Evolutionary conservation across 2,888 invertebrate species (phyloP).

Genomic region (Tenthredo scrophulariae): DNA sequence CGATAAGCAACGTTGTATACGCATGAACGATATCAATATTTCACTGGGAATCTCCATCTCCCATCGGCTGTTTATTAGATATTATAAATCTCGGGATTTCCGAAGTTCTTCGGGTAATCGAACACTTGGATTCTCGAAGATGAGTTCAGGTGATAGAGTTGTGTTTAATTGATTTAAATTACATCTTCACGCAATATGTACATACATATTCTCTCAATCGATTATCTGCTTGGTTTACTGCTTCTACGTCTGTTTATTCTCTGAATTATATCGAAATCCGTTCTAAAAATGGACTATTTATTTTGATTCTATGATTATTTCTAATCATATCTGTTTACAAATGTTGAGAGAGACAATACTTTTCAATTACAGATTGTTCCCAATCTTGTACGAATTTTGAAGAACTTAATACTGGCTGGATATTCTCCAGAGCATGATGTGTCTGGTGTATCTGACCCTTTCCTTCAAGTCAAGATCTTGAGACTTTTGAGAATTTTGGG

Average conservation of each 20-base stretch:
- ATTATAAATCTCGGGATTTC: too few relatives aligned
- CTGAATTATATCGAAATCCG: neutral
- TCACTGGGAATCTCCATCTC: too few relatives aligned
- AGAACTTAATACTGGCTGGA: conserved; percentile 98
- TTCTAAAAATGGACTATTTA: neutral
- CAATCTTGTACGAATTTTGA: conserved; percentile 98
- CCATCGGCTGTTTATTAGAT: too few relatives aligned
- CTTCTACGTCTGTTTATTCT: conserved; percentile 31
- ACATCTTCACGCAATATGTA: conserved; percentile 55
- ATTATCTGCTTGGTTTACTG: conserved; percentile 48
- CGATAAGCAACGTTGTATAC: too few relatives aligned
- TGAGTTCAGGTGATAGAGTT: neutral
- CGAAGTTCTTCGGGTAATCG: too few relatives aligned
- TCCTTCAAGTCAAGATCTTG: conserved; percentile 98
- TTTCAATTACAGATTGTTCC: conserved; percentile 93
- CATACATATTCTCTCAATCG: conserved; percentile 55
- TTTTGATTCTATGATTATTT: neutral
- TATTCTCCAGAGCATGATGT: conserved; percentile 99
- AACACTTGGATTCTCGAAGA: neutral
- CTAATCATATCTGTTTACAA: neutral
- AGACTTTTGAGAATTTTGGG: conserved; percentile 96
- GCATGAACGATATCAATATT: too few relatives aligned
- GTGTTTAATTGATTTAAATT: neutral
- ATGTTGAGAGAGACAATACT: neutral
- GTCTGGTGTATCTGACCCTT: conserved; percentile 99